Percentiles rank a stretch among this genome's conserved stretches.
Evolutionary conservation across 2,888 invertebrate genomes (phyloP).

Genomic region (Vandiemenella viatica): DNA sequence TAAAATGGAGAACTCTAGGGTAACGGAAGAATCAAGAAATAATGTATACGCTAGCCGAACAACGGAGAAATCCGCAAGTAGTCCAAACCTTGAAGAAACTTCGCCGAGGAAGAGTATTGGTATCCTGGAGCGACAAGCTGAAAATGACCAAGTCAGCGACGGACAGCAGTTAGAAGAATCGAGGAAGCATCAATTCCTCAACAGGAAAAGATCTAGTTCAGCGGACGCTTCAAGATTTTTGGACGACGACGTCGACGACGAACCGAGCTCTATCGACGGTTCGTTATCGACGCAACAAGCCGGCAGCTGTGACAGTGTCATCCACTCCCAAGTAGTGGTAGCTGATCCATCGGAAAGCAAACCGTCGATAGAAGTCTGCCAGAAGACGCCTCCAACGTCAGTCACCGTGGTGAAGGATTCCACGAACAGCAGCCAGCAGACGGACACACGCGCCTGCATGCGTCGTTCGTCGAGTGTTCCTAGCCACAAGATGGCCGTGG

Average conservation of each 20-base stretch:
- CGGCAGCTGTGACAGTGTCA: background rate
- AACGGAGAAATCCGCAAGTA: slow-evolving; percentile 49
- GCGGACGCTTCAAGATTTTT: slow-evolving; percentile 56
- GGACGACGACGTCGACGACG: slow-evolving; percentile 27
- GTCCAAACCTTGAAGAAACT: slow-evolving; percentile 55
- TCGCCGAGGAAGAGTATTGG: too few relatives aligned
- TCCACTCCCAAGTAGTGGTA: background rate
- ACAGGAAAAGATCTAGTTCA: slow-evolving; percentile 51
- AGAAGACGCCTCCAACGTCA: background rate
- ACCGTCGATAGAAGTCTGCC: background rate
- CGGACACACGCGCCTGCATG: slow-evolving; percentile 40
- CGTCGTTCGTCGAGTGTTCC: slow-evolving; percentile 62
- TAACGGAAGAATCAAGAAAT: slow-evolving; percentile 29
- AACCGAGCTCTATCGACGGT: background rate
- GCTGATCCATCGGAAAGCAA: background rate
- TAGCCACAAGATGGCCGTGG: too few relatives aligned
- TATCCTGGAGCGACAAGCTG: too few relatives aligned
- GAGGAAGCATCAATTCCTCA: slow-evolving; percentile 23
- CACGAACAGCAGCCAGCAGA: background rate
- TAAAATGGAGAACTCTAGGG: slow-evolving; percentile 38
- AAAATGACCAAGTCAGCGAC: too few relatives aligned
- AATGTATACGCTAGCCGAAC: slow-evolving; percentile 32
- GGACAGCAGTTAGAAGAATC: too few relatives aligned
- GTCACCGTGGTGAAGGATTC: background rate
- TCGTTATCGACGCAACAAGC: background rate